phyloP scores from a whole-genome alignment of 2,888 invertebrate species.

The Neoscelio sp. region DNA sequence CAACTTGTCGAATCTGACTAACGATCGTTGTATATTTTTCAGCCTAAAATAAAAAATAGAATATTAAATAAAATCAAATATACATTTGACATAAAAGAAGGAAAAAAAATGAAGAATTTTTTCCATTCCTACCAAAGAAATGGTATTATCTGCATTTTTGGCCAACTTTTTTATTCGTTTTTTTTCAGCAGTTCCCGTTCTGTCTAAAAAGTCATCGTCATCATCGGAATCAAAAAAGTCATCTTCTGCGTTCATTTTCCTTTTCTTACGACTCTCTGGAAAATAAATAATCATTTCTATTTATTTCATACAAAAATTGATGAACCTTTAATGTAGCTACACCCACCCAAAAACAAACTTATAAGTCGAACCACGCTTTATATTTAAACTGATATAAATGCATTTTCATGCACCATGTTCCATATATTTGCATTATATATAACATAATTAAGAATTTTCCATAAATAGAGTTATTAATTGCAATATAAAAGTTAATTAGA shows the following conservation, averaged over 20 bases:
- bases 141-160: constrained; percentile 35
- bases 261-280: constrained; percentile 91
- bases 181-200: constrained; percentile 96
- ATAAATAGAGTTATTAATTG: no score
- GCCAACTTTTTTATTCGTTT: constrained; percentile 89
- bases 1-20: constrained; percentile 50
- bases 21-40: constrained; percentile 50
- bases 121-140: constrained; percentile 37
- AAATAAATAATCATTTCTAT: constrained; percentile 19
- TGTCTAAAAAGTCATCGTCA: constrained; percentile 96
- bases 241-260: constrained; percentile 92
- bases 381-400: no score
- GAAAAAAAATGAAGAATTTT: not conserved
- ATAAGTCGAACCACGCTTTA: no score
- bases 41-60: constrained; percentile 40
- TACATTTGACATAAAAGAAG: not conserved
- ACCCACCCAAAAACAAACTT: no score
- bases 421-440: no score
- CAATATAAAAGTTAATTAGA: no score
- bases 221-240: constrained; percentile 98
- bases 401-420: no score
- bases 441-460: no score
- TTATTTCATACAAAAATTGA: no score
- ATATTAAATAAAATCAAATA: constrained; percentile 3
- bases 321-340: no score